Base-by-base conservation (phyloP, 2,888 invertebrate species). In the Xylocampa areola region DNA sequence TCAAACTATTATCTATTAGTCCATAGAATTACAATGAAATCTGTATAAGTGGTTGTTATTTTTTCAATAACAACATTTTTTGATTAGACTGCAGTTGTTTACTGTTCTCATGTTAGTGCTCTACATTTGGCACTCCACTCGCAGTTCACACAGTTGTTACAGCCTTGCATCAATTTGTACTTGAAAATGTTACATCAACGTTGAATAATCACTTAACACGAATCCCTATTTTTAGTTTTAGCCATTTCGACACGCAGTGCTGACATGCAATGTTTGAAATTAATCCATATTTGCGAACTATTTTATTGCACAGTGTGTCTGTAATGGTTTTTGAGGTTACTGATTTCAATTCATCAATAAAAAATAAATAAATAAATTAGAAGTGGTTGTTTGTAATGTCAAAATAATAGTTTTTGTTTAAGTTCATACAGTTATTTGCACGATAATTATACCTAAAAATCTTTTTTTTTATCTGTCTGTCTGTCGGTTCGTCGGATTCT, bases 141-240 rank as follows among this genome's bases (percentile, higher is more conserved):
- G 67, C 55, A 54, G 58, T 54, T 68, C 81, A 80, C 84, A 87
- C 83, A 85, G 81, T 74, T 65, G 76, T 76, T n/a, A n/a, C n/a
- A 86, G 77, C 88, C 88, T 88, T 88, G 88, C 85, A 80, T 76
- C 77, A 79, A 81, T 83, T 80, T 77, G 69, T 72, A 68, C 65
- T 65, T 64, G 44, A 69, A 68, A 76, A 60, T 59, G 62, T 80
- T 83, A 77, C 80, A 76, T 76, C 70, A 77, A 73, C 64, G 76
- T 76, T 67, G 61, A 76, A 77, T 77, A 79, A 77, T 75, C 77
- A 78, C 49, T 80, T 80, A 85, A 70, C 79, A 81, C 76, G 67
- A 77, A 77, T 79, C 72, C 64, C 63, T 68, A 71, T 72, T 76
- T 72, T 68, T 67, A 53, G 66, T 65, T n/a, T n/a, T 45, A 57